Base-by-base conservation (phyloP, 2,113 vertebrate species). In the Tylochromis polylepis region DNA sequence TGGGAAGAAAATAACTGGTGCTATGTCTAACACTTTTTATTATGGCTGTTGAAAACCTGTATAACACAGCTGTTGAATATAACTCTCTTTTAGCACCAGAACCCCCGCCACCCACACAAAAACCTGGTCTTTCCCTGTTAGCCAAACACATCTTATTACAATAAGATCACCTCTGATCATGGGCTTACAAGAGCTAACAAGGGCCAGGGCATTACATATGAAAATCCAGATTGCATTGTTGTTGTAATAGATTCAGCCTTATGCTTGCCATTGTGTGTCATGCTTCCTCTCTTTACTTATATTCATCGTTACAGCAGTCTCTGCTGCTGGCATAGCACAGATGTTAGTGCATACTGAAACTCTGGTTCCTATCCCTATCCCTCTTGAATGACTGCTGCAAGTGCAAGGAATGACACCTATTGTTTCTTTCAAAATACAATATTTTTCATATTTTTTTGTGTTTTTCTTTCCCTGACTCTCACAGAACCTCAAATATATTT, bases 11-110 rank as follows among this genome's bases (percentile, higher is more conserved):
- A 93, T 94, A 91, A 89, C 86, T 89, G 89, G 93, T 93, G 93
- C 91, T 93, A 91, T 94, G 91, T 95, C 92, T 88, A 82, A 93
- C 92, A 91, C 91, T 79, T 95, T 93, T 92, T 93, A 91, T 94
- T 92, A 88, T 91, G 92, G 93, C 90, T 92, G 90, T 92, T 92
- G 90, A 91, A 91, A 92, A 95, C 88, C 93, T 91, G 91, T 88
- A 85, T 81, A 91, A 91, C 91, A 89, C 92, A 95, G 94, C 92
- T 95, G 93, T 92, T 93, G 91, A 92, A 93, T 91, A 93, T 90
- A 90, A 88, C 91, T 86, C 91, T 87, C 55, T 70, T 93, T 85
- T 80, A 91, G 79, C 83, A 56, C 83, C 81, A 91, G 70, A 89
- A 41, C 55, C 62, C 62, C 81, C 5, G 8, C 84, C 87, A 84